Evolutionary conservation across 2,797 vertebrate species (phyloP).

Genomic region (Falco novaeseelandiae): DNA sequence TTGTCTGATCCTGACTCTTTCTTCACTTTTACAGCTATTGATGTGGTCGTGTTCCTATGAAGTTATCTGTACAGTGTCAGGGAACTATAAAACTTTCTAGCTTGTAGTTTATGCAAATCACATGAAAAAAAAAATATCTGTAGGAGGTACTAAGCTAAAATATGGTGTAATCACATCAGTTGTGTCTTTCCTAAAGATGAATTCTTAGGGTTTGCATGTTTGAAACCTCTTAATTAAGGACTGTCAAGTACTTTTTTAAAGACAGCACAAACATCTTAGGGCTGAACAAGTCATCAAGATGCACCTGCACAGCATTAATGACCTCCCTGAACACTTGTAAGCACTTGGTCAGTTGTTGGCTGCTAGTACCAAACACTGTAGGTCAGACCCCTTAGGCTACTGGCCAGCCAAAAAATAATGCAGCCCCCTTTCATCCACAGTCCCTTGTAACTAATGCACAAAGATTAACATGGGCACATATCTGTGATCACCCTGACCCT

Average conservation of each 20-base stretch:
- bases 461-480: background rate
- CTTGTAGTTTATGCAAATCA: background rate
- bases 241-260: background rate
- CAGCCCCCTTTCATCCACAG: background rate
- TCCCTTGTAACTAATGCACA: background rate
- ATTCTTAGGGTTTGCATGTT: background rate
- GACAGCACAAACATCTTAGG: background rate
- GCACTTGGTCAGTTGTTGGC: background rate
- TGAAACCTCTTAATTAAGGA: background rate
- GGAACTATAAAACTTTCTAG: background rate
- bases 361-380: background rate
- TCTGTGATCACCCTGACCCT: background rate
- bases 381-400: background rate
- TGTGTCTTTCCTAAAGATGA: background rate
- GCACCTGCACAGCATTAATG: background rate
- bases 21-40: background rate
- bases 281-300: background rate
- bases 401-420: fast-evolving
- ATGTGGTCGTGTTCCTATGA: background rate
- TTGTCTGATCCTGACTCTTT: background rate
- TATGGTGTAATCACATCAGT: background rate
- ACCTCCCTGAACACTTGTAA: background rate
- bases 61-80: background rate
- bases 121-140: background rate
- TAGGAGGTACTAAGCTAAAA: conserved; percentile 14